These are phyloP conservation scores for Triplophysa dalaica DNA, from an alignment of 2,113 vertebrate species.

Conservation along the genomic window DNA sequence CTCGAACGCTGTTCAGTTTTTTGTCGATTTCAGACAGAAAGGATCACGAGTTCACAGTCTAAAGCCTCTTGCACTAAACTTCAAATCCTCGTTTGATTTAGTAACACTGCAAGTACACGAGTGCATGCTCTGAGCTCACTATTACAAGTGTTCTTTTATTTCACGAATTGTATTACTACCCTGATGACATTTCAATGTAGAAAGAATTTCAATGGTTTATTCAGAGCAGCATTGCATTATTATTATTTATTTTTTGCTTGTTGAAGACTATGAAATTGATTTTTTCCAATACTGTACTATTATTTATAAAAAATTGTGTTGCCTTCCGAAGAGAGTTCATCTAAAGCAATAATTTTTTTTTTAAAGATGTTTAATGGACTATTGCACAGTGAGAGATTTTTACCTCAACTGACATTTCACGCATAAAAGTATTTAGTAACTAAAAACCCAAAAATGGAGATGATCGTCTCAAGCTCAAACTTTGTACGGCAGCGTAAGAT, in stretches of 20 bases:
- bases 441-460: constrained; percentile 38
- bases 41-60: neutral
- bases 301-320: constrained; percentile 34
- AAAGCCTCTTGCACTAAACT: constrained; percentile 19
- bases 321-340: constrained; percentile 42
- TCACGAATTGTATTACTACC: constrained; percentile 1
- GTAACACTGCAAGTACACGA: constrained; percentile 1
- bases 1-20: neutral
- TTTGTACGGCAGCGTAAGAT: neutral
- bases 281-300: constrained; percentile 13
- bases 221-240: neutral
- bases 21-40: neutral
- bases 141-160: constrained; percentile 8
- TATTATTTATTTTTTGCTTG: constrained; percentile 5
- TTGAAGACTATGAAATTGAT: neutral
- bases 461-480: neutral
- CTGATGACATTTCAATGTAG: neutral
- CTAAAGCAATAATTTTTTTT: constrained; percentile 43
- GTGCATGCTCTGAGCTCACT: constrained; percentile 25
- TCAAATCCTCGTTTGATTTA: neutral
- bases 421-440: constrained; percentile 11
- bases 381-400: constrained; percentile 38
- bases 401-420: constrained; percentile 43
- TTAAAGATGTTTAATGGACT: constrained; percentile 21
- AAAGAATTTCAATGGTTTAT: neutral